These are phyloP conservation scores for Stegana nigrithorax DNA, from an alignment of 2,888 invertebrate genomes.

Conservation along the genomic window DNA sequence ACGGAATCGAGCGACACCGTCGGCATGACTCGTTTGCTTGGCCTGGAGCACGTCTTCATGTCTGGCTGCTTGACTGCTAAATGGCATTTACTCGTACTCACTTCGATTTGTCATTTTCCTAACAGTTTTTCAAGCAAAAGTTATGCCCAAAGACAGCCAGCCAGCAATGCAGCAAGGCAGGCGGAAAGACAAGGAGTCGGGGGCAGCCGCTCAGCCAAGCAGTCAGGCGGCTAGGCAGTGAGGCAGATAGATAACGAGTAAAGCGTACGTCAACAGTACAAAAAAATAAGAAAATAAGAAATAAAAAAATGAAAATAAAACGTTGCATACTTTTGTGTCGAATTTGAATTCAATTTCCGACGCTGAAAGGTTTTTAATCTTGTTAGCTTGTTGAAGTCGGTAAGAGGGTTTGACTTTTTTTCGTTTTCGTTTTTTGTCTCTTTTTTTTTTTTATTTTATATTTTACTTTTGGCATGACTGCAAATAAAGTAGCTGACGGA, in stretches of 20 bases:
- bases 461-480: background rate
- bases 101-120: conserved; percentile 59
- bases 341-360: conserved; percentile 59
- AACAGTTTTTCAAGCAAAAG: background rate
- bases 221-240: too few species aligned
- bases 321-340: conserved; percentile 56
- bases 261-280: conserved; percentile 20
- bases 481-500: conserved; percentile 10
- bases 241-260: too few species aligned
- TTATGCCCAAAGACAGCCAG: too few species aligned
- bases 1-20: too few species aligned
- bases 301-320: background rate
- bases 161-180: background rate
- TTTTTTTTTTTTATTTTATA: background rate
- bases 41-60: conserved; percentile 22
- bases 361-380: conserved; percentile 61
- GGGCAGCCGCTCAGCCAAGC: conserved; percentile 23
- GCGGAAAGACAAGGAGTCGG: background rate
- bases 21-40: background rate
- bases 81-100: conserved; percentile 57
- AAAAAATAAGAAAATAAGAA: conserved; percentile 6
- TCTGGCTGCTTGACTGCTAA: conserved; percentile 53
- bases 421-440: background rate
- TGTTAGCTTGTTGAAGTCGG: conserved; percentile 40
- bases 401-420: background rate